Base-by-base conservation (phyloP, 2,113 vertebrate species). In the Pleuronectes platessa region DNA sequence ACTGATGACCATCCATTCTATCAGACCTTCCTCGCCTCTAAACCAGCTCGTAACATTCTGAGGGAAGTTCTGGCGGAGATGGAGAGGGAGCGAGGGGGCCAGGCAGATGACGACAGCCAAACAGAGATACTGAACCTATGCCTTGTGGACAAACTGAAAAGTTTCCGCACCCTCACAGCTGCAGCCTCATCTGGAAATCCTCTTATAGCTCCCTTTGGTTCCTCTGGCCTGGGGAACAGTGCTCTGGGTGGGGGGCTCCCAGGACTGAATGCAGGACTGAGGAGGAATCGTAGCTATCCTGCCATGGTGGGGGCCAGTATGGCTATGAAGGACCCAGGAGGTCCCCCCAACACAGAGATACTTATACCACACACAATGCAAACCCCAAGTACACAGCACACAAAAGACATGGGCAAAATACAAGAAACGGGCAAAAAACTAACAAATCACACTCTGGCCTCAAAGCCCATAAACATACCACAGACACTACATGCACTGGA, bases 261-360 rank as follows among this genome's bases (percentile, higher is more conserved):
- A 12, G 85, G 81, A 86, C 88, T 98, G 74, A 96, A 93, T 62
- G 87, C 93, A 1, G 97, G 97, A 72, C 95, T 99, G 79, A 95
- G 97, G 11, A 93, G 98, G 89, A 99, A 99, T 47, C 95, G 95
- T 35, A 99, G 97, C 91, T 98, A 98, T 80, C 98, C 98, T 11
- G 95, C 96, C 63, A 96, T 99, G 97, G 97, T 99, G 76, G 98
- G 98, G 24, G 97, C 97, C 79, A 98, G 98, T 86, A 97, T 99
- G 97, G 96, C 96, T 47, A 99, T 99, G 97, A 98, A 97, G 79
- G 97, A 95, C 67, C 96, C 97, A 0, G 94, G 95, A 0, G 94
- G 94, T 0, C 93, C 96, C 17, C 92, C 96, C 78, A 92, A 92
- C 62, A 94, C 96, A 2, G 96, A 96, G 66, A 95, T 97, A 75